These are phyloP conservation scores for Zosterops pallidus DNA, from an alignment of 2,113 vertebrate genomes.

Conservation along the genomic window DNA sequence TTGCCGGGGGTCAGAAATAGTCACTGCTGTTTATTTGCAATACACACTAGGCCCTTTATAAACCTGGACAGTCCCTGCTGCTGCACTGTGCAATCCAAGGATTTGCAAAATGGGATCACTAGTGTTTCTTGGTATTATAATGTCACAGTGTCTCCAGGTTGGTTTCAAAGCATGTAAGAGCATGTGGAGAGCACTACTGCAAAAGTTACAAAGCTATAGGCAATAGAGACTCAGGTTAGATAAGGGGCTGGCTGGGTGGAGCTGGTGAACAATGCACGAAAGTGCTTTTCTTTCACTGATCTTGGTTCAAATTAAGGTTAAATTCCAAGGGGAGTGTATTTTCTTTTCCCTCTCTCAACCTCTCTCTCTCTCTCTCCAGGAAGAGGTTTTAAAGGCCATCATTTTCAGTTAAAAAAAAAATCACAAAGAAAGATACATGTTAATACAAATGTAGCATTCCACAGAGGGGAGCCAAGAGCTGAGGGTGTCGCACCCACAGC, in stretches of 20 bases:
- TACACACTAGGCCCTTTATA: neutral
- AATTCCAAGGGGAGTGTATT: conserved; percentile 77
- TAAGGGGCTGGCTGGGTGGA: conserved; percentile 79
- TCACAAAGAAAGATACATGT: conserved; percentile 75
- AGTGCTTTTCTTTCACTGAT: conserved; percentile 81
- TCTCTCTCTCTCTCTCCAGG: conserved; percentile 44
- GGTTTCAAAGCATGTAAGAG: conserved; percentile 59
- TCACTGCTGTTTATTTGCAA: neutral
- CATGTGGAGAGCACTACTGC: conserved; percentile 50
- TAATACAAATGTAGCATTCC: conserved; percentile 76
- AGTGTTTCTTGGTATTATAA: conserved; percentile 19
- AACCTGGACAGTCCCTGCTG: neutral
- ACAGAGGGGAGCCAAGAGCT: conserved; percentile 49
- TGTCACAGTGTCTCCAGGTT: conserved; percentile 28
- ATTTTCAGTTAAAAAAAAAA: conserved; percentile 64
- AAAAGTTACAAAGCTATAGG: conserved; percentile 70
- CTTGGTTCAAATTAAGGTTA: conserved; percentile 86
- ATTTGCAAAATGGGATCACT: neutral
- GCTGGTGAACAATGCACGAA: conserved; percentile 75
- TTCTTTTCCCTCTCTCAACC: neutral
- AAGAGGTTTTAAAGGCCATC: conserved; percentile 72
- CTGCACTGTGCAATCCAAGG: neutral
- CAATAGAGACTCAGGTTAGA: conserved; percentile 76
- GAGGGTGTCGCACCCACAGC: conserved; percentile 21
- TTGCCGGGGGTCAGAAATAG: neutral